A percentile compares a stretch with the other conserved stretches of the same genome.
Evolutionary conservation across 2,113 vertebrate genomes (phyloP).

Genomic region (Tychaedon coryphoeus): DNA sequence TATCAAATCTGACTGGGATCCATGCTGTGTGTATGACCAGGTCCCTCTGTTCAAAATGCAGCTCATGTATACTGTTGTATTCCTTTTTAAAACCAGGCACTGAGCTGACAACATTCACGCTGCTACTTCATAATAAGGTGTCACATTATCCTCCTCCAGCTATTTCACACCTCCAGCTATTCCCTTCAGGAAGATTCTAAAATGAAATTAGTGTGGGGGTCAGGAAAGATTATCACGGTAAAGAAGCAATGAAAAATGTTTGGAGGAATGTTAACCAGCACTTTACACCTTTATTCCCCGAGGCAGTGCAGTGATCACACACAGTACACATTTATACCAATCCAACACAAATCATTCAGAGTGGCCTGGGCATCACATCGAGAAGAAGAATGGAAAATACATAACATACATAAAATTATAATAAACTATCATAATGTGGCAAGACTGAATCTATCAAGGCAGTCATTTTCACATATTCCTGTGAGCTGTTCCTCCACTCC

Average conservation of each 20-base stretch:
- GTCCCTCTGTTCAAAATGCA: not conserved
- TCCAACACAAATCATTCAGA: slow-evolving; percentile 28
- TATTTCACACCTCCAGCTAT: slow-evolving; percentile 44
- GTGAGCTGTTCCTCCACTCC: not conserved
- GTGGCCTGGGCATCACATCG: not conserved
- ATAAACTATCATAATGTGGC: slow-evolving; percentile 38
- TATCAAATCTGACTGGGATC: not conserved
- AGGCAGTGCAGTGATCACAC: not conserved
- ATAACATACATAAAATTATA: slow-evolving; percentile 49
- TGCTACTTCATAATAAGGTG: slow-evolving; percentile 35
- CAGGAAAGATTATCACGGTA: not conserved
- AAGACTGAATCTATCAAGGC: not conserved
- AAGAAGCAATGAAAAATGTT: slow-evolving; percentile 29
- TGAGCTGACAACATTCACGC: not conserved
- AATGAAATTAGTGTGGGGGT: slow-evolving; percentile 18
- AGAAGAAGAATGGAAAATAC: slow-evolving; percentile 24
- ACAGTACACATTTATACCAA: not conserved
- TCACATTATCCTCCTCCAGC: slow-evolving; percentile 31
- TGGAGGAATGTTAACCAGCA: slow-evolving; percentile 24
- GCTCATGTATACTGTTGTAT: not conserved
- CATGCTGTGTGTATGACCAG: not conserved
- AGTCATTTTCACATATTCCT: not conserved
- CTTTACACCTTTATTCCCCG: slow-evolving; percentile 42
- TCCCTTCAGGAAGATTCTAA: slow-evolving; percentile 33
- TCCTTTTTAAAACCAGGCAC: not conserved